Percentiles rank a stretch among this genome's conserved stretches.
phyloP scores from a whole-genome alignment of 2,888 invertebrate genomes.

The Agrotis segetum region DNA sequence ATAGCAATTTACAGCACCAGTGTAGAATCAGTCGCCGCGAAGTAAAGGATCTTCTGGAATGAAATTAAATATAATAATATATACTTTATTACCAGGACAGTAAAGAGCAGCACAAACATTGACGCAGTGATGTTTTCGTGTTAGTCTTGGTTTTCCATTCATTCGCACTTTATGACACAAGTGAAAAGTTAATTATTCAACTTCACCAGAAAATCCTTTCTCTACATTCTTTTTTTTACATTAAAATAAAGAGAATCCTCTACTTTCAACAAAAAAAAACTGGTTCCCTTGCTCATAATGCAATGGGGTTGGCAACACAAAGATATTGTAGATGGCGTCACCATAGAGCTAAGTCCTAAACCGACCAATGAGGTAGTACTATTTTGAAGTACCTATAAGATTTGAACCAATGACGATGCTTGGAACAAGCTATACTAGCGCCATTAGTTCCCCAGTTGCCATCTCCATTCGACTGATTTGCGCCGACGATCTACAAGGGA shows the following conservation, averaged over 20 bases:
- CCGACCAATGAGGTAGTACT: too few relatives aligned
- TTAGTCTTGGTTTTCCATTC: too few relatives aligned
- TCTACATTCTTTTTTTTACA: too few relatives aligned
- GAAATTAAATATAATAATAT: background rate
- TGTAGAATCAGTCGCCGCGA: background rate
- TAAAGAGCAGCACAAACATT: background rate
- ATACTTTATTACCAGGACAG: background rate
- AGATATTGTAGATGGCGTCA: too few relatives aligned
- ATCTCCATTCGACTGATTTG: too few relatives aligned
- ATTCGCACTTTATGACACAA: background rate
- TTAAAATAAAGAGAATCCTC: background rate
- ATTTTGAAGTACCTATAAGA: too few relatives aligned
- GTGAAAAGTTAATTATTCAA: background rate
- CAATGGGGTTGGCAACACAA: too few relatives aligned
- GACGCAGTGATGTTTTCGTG: background rate
- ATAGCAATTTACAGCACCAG: background rate
- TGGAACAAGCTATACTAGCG: too few relatives aligned
- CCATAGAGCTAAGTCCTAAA: too few relatives aligned
- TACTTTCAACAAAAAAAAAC: background rate
- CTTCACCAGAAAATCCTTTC: conserved; percentile 4
- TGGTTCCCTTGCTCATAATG: background rate
- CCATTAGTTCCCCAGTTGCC: too few relatives aligned
- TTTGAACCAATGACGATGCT: too few relatives aligned
- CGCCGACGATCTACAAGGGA: too few relatives aligned
- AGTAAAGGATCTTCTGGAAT: conserved; percentile 18